phyloP scores from a whole-genome alignment of 1,140 invertebrate genomes.

The Lucilia sericata region DNA sequence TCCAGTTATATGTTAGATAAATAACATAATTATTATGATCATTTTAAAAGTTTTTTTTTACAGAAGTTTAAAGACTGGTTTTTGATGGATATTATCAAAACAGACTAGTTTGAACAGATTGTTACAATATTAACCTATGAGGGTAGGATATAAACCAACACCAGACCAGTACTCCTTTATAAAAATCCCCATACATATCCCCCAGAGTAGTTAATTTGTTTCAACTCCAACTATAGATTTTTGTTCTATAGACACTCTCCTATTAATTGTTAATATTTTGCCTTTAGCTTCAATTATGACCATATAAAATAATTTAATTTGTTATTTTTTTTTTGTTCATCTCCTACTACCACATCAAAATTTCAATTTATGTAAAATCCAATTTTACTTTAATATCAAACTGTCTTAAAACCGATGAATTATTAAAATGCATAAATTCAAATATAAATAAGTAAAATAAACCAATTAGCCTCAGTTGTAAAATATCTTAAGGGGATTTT shows the following conservation, averaged over 20 bases:
- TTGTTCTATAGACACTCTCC: too few relatives aligned
- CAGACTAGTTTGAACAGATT: too few relatives aligned
- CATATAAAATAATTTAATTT: neutral
- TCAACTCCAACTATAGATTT: too few relatives aligned
- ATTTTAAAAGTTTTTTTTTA: neutral
- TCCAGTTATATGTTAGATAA: neutral
- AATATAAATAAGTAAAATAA: slow-evolving; percentile 36
- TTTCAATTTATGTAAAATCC: neutral
- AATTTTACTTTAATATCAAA: slow-evolving; percentile 15
- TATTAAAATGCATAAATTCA: slow-evolving; percentile 14
- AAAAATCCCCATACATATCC: too few relatives aligned
- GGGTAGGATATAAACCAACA: too few relatives aligned
- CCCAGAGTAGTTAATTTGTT: too few relatives aligned
- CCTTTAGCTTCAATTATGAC: neutral
- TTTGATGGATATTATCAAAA: too few relatives aligned
- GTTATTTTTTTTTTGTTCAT: neutral
- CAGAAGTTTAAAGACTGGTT: too few relatives aligned
- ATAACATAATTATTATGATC: slow-evolving; percentile 14
- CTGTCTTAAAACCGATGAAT: neutral
- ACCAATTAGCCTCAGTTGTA: slow-evolving; percentile 42
- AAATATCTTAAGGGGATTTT: slow-evolving; percentile 37
- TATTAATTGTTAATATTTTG: too few relatives aligned
- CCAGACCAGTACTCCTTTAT: too few relatives aligned
- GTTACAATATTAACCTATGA: too few relatives aligned
- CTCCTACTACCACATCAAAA: neutral